Evolutionary conservation across 35 echinoderm and acorn worm genomes (phyloP).

Genomic region (Ptychodera flava): DNA sequence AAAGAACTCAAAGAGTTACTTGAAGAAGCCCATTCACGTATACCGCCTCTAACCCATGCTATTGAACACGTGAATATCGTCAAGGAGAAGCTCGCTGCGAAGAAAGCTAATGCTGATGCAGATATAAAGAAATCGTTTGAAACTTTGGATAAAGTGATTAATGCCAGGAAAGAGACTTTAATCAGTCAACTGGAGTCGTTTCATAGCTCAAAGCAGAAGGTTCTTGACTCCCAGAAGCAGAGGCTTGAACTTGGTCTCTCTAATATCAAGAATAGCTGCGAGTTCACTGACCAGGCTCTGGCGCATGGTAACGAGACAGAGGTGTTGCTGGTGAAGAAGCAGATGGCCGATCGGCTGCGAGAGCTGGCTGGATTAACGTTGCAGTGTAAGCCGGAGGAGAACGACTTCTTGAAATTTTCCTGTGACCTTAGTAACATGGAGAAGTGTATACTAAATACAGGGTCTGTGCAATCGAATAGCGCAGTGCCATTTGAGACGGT

Average conservation of each 20-base stretch:
- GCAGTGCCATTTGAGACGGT: slow-evolving; percentile 83
- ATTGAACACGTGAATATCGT: slow-evolving; percentile 52
- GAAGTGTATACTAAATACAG: slow-evolving; percentile 76
- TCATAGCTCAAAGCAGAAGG: slow-evolving; percentile 69
- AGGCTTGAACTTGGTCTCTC: slow-evolving; percentile 48
- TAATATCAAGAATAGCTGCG: slow-evolving; percentile 83
- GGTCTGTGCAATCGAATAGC: slow-evolving; percentile 73
- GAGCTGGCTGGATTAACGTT: slow-evolving; percentile 60
- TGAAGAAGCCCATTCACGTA: slow-evolving; percentile 74
- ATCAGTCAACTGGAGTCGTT: slow-evolving; percentile 63
- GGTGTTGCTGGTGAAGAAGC: slow-evolving; percentile 82
- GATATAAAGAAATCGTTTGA: slow-evolving; percentile 75
- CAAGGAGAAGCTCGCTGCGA: slow-evolving; percentile 53
- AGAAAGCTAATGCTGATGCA: slow-evolving; percentile 49
- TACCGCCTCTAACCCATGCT: slow-evolving; percentile 76
- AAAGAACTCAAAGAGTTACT: slow-evolving; percentile 62
- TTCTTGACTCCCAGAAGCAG: slow-evolving; percentile 66
- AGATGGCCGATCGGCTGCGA: slow-evolving; percentile 71
- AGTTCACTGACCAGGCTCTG: slow-evolving; percentile 85
- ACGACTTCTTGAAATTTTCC: slow-evolving; percentile 74
- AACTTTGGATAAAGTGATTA: slow-evolving; percentile 58
- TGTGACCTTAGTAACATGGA: slow-evolving; percentile 60
- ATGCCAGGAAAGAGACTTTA: slow-evolving; percentile 58
- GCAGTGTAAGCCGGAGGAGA: slow-evolving; percentile 82
- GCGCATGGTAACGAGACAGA: slow-evolving; percentile 70